These are phyloP conservation scores for Zaprionus taronus DNA, from an alignment of 1,140 invertebrate species.

Conservation along the genomic window DNA sequence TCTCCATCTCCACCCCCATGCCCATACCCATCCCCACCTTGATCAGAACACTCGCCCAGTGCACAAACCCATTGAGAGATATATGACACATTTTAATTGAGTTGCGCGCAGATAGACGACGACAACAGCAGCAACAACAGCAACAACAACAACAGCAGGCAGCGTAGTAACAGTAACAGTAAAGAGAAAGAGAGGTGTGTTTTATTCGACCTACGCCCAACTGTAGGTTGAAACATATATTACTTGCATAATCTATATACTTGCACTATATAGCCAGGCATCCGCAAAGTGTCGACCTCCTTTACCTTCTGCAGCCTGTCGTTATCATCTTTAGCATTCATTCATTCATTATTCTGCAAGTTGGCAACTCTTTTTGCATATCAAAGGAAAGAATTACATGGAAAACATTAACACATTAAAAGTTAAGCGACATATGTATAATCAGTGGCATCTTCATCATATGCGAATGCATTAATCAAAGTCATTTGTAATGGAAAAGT, in stretches of 20 bases:
- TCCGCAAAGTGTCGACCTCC: neutral
- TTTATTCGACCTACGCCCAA: constrained; percentile 32
- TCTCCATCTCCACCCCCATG: neutral
- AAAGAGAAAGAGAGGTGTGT: constrained; percentile 40
- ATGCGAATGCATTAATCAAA: neutral
- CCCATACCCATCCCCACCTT: neutral
- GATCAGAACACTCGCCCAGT: neutral
- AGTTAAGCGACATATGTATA: neutral
- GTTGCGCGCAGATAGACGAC: constrained; percentile 18
- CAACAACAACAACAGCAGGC: neutral
- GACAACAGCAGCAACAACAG: constrained; percentile 1
- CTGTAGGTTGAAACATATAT: constrained; percentile 2
- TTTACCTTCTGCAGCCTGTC: no score
- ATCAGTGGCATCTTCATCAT: neutral
- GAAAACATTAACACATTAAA: neutral
- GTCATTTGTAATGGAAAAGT: neutral
- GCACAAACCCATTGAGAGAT: constrained; percentile 5
- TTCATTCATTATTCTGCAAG: no score
- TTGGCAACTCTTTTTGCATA: neutral
- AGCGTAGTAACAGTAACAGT: constrained; percentile 1
- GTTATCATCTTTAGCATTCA: neutral
- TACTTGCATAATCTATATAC: neutral
- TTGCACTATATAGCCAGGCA: neutral
- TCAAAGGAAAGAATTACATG: neutral
- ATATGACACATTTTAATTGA: constrained; percentile 55